Base-by-base conservation (phyloP, 2,797 vertebrate species). In the Lepus oiostolus region DNA sequence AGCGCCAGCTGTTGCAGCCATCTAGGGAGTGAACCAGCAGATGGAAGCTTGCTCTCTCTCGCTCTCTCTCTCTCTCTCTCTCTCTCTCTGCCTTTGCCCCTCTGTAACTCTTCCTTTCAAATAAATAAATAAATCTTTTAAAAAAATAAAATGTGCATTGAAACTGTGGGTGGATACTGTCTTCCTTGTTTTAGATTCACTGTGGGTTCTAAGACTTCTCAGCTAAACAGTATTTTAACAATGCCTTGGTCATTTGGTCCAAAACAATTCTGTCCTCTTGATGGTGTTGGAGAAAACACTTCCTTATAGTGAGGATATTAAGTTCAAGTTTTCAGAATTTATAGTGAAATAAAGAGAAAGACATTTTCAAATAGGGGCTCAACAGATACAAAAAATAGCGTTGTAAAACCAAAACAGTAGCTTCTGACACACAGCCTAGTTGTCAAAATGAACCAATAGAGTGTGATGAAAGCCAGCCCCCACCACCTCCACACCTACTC, bases 251-350 rank as follows among this genome's bases (percentile, higher is more conserved):
- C 21, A 35, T 80, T 75, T 94, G 32, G 1, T 65, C 28, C 28
- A 67, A 86, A 86, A 38, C 84, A 58, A 22, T 1, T 74, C 74
- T 81, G 19, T 85, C 87, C 42, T 12, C 7, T 70, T 83, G 38
- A 24, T 30, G 52, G 21, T 54, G 24, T 35, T 50, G 7, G 30
- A 72, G 71, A 89, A 93, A 85, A 47, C 21, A 4, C 16, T 35
- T 77, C 17, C 14, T 67, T 50, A 30, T 7, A 2, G 42, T 74
- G 21, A 91, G n/a, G 32, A 12, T 60, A 47, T 32, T 77, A 81
- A 84, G 32, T 87, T 91, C 76, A 58, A 6, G 79, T 93, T 75
- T 90, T 89, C 38, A 85, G 30, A 63, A 94, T 88, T 93, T 63
- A 38, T 72, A 85, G 70, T 4, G 62, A 79, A 90, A 91, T 30